A percentile compares a stretch with the other conserved stretches of the same genome.
These are phyloP conservation scores for Caenorhabditis sp. DNA, from an alignment of 2,888 invertebrate species.

Conservation along the genomic window DNA sequence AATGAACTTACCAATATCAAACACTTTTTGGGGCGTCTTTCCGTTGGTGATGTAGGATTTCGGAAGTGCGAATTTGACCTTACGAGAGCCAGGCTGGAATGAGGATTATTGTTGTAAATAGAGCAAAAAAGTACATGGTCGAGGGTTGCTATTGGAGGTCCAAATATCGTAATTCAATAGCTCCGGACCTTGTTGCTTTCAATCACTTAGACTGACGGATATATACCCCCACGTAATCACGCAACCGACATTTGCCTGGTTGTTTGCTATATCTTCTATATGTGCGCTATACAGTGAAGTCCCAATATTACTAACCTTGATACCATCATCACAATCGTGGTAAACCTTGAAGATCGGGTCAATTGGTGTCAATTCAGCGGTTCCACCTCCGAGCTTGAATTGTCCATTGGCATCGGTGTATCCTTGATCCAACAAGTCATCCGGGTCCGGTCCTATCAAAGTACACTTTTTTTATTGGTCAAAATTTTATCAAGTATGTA, in stretches of 20 bases:
- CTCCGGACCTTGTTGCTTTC: neutral
- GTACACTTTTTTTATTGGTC: neutral
- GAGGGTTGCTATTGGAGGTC: too few species aligned
- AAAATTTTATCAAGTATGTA: too few species aligned
- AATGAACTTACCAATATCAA: conserved; percentile 16
- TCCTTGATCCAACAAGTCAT: conserved; percentile 52
- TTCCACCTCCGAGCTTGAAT: conserved; percentile 40
- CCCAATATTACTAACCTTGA: conserved; percentile 43
- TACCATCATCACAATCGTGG: conserved; percentile 56
- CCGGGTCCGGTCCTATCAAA: conserved; percentile 41
- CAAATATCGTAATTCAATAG: too few species aligned
- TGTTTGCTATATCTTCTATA: too few species aligned
- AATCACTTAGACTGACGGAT: too few species aligned
- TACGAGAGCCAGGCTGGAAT: conserved; percentile 39
- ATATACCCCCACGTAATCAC: too few species aligned
- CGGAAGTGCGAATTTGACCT: conserved; percentile 40
- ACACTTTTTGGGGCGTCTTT: conserved; percentile 8
- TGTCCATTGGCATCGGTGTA: conserved; percentile 50
- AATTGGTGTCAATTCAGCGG: conserved; percentile 54
- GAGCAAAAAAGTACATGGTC: too few species aligned
- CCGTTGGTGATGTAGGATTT: conserved; percentile 41
- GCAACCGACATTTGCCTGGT: neutral
- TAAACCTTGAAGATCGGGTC: conserved; percentile 55
- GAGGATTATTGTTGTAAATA: too few species aligned
- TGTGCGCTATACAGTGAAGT: too few species aligned